These are phyloP conservation scores for Limnephilus rhombicus DNA, from an alignment of 2,888 invertebrate genomes.

Conservation along the genomic window DNA sequence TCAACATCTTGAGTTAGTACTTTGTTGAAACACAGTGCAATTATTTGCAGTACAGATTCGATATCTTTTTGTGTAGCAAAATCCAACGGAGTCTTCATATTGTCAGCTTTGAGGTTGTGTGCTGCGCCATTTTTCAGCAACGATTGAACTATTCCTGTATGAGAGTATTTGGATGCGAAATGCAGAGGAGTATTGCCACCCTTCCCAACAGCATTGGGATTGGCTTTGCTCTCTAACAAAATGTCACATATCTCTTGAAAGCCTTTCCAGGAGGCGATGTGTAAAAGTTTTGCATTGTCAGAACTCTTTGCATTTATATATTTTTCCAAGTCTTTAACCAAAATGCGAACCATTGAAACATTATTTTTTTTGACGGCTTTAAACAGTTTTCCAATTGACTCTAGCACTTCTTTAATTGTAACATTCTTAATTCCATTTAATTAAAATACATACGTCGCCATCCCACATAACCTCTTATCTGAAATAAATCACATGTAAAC, in stretches of 20 bases:
- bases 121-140: not conserved
- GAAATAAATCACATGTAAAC: no score
- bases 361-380: slow-evolving; percentile 26
- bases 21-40: not conserved
- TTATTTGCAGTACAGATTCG: not conserved
- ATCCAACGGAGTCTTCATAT: slow-evolving; percentile 1
- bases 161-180: not conserved
- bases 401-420: no score
- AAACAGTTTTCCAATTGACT: not conserved
- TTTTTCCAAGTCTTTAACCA: not conserved
- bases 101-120: not conserved
- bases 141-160: no score
- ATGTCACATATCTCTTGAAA: not conserved
- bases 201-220: slow-evolving; percentile 14
- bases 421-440: no score
- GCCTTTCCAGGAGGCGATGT: not conserved
- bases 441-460: no score
- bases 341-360: not conserved
- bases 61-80: not conserved
- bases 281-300: not conserved
- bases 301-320: slow-evolving; percentile 4
- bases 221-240: slow-evolving; percentile 18
- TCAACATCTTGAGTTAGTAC: not conserved
- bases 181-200: not conserved
- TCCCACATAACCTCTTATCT: no score